Base-by-base conservation (phyloP, 2,113 vertebrate species). In the Hassar affinis region DNA sequence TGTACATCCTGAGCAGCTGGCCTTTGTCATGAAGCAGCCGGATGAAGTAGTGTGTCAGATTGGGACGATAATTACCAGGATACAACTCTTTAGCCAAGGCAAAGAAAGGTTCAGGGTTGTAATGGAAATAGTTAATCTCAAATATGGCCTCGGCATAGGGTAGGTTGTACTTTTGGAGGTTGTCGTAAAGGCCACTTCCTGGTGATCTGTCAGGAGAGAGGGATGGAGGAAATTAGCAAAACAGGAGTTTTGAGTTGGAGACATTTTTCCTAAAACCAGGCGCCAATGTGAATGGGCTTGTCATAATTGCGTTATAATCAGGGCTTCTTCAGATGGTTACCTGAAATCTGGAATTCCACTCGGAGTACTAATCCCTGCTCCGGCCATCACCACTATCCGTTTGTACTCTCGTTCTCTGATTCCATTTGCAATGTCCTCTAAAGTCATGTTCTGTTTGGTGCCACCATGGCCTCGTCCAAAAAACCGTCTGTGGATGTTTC, bases 71-170 rank as follows among this genome's bases (percentile, higher is more conserved):
- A 76, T 92, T 95, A 18, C 97, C 96, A 0, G 97, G 97, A 79
- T 96, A 95, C 79, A 99, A 93, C 88, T 97, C 95, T 90, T 95
- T 96, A 86, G 97, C 96, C 89, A 98, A 88, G 0, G 93, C 85
- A 76, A 97, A 97, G 88, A 99, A 99, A 22, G 98, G 97, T 33
- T 92, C 92, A 0, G 98, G 98, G 87, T 99, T 96, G 17, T 86
- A 86, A 0, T 93, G 95, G 90, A 99, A 99, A 66, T 95, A 99
- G 5, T n/a, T 49, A 1, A 99, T 93, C 75, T 98, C 96, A 18
- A 99, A 99, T 87, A 99, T 96, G 87, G 97, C 98, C 89, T 99
- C 97, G 0, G 98, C 96, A n/a, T 99, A 98, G 0, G 98, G 97
- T 68, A 99, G 91, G 86, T 96, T 0, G 0, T 97, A 97, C 90